Percentiles rank a stretch among this genome's conserved stretches.
Evolutionary conservation across 2,113 vertebrate genomes (phyloP).

Genomic region (Thryonomys swinderianus): DNA sequence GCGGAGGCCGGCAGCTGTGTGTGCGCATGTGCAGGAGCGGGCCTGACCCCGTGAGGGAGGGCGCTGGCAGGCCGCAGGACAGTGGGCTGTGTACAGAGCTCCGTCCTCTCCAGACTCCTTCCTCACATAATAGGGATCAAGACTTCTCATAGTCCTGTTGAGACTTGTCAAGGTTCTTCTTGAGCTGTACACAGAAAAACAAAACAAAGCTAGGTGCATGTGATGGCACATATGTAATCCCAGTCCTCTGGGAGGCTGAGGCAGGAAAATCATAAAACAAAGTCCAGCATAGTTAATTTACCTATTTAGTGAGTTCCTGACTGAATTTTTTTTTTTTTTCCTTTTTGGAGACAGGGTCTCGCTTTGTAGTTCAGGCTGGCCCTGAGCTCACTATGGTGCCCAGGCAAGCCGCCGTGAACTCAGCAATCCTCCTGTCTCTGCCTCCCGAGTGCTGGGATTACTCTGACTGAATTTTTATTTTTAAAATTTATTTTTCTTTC

Average conservation of each 20-base stretch:
- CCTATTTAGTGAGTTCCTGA: background rate
- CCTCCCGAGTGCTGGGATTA: too few species aligned
- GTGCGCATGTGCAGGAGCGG: background rate
- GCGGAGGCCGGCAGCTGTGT: background rate
- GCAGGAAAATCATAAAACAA: background rate
- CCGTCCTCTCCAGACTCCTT: background rate
- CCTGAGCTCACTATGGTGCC: too few species aligned
- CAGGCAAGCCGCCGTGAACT: too few species aligned
- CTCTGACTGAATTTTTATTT: too few species aligned
- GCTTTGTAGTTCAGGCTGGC: too few species aligned
- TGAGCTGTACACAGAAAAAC: background rate
- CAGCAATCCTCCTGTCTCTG: too few species aligned
- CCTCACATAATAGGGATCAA: background rate
- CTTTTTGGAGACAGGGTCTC: too few species aligned
- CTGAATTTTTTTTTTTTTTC: too few species aligned
- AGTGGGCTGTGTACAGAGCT: background rate
- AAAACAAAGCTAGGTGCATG: background rate
- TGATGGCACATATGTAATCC: background rate
- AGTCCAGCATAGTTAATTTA: background rate
- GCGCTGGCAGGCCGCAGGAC: background rate
- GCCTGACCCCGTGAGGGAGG: background rate
- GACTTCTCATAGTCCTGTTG: background rate
- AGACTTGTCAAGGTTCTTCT: constrained; percentile 14
- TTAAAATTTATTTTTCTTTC: too few species aligned
- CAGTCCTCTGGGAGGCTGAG: background rate